Base-by-base conservation (phyloP, 2,888 invertebrate genomes). In the Metellina segmentata region DNA sequence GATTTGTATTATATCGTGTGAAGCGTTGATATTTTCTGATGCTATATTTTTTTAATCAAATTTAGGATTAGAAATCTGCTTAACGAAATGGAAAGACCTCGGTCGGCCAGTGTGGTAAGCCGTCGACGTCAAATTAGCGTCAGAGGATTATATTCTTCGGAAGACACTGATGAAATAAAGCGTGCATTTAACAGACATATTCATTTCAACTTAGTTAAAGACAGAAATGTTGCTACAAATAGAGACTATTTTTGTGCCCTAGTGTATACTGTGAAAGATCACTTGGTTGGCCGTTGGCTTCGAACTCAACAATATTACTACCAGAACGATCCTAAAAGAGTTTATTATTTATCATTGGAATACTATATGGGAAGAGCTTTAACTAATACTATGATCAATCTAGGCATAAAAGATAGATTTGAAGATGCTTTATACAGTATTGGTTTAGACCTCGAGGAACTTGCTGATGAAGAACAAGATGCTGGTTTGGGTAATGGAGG, bases 251-350 rank as follows among this genome's bases (percentile, higher is more conserved):
- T 98, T 95, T 98, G 98, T 95, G 99, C 99, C 93, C 96, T 99
- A 95, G 99, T 99, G 70, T 98, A 99, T 95, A 98, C 98, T 90
- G 99, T 99, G 94, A 97, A 98, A 95, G 99, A 99, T 95, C 99
- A 99, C 95, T 96, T 99, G 94, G 99, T 99, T 52, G 98, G 98
- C 79, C 96, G 99, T 95, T 99, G 99, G 99, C 99, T 99, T 94
- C 96, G 99, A 93, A 99, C 99, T n/a, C 99, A 99, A 95, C 99
- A 99, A 95, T 97, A 97, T 95, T 99, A 99, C 96, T 99, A 99
- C 96, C 99, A 99, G 95, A 98, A 97, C 94, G 99, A 99, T 95
- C 99, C 99, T 87, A 98, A 99, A 99, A 97, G 99, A 94, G 98
- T 99, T 72, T 99, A 99, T 96, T 99, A 99, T 95, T 96, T 99